A percentile compares a stretch with the other conserved stretches of the same genome.
Evolutionary conservation across 2,797 vertebrate genomes (phyloP).

Genomic region (Catamblyrhynchus diadema): DNA sequence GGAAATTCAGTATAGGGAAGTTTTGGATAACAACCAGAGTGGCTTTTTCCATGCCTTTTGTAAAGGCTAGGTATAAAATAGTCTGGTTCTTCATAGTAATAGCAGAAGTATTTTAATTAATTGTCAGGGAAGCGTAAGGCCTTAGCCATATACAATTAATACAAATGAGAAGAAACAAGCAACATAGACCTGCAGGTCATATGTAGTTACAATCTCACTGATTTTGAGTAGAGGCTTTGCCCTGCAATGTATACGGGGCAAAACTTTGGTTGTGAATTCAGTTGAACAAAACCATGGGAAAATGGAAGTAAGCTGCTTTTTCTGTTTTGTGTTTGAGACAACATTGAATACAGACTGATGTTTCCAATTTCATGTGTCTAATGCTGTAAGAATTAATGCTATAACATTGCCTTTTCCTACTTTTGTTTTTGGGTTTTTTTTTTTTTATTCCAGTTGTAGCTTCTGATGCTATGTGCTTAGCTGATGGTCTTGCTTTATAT

Average conservation of each 20-base stretch:
- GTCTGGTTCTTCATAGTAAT: neutral
- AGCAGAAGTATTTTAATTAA: neutral
- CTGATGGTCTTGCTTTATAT: neutral
- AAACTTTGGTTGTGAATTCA: neutral
- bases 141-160: neutral
- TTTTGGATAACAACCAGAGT: neutral
- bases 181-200: neutral
- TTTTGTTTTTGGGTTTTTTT: neutral
- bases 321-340: neutral
- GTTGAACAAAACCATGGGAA: neutral
- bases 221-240: neutral
- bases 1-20: neutral
- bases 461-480: neutral
- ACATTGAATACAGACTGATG: neutral
- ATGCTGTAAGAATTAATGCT: neutral
- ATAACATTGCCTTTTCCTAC: neutral
- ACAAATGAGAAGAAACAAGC: neutral
- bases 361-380: neutral
- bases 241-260: neutral
- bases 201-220: neutral
- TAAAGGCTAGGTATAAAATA: neutral
- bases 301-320: neutral
- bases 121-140: neutral
- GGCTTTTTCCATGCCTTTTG: neutral
- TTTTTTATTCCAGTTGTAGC: neutral